Evolutionary conservation across 2,888 invertebrate species (phyloP).

Genomic region (Drosophila silvestris): DNA sequence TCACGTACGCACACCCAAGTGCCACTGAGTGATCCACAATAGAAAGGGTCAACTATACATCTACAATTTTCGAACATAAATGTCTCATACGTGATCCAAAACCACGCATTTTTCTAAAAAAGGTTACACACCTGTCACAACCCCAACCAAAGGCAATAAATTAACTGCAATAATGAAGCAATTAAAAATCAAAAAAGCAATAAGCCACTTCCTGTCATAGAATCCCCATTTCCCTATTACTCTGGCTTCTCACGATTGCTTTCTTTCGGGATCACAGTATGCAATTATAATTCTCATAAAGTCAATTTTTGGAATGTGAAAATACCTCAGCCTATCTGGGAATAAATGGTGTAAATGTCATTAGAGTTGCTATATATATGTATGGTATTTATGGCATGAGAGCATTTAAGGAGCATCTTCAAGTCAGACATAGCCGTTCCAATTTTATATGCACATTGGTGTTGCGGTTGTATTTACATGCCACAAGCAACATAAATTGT

Average conservation of each 20-base stretch:
- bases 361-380: not conserved
- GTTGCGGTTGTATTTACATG: slow-evolving; percentile 36
- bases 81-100: not conserved
- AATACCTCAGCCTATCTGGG: not conserved
- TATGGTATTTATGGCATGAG: not conserved
- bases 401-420: not conserved
- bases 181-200: not conserved
- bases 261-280: not conserved
- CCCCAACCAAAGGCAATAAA: not conserved
- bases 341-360: not conserved
- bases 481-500: slow-evolving; percentile 69
- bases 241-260: not conserved
- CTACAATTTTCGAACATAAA: not conserved
- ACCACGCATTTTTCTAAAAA: not conserved
- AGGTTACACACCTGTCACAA: not conserved
- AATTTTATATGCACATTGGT: not conserved
- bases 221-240: not conserved
- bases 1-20: no score
- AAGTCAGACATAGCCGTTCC: not conserved
- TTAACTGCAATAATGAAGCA: not conserved
- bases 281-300: no score
- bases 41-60: not conserved
- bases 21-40: no score
- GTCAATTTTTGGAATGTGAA: not conserved
- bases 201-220: not conserved